Conservation (phyloP, 2,797 vertebrate species). For the Acrossocheilus fasciatus region DNA sequence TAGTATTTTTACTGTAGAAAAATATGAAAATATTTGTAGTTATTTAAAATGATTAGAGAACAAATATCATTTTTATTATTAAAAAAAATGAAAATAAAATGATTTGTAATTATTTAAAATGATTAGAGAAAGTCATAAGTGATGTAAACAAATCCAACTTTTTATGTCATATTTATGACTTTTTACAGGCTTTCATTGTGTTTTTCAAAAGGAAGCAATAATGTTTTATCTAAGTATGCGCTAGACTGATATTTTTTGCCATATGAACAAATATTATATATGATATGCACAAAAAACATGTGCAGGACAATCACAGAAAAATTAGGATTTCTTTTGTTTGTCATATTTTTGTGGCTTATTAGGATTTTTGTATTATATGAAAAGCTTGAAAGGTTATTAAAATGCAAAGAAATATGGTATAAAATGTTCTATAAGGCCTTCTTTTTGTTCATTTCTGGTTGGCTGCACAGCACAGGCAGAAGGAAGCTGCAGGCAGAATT, state of each 20-base stretch:
- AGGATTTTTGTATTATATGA: neutral
- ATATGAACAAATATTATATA: neutral
- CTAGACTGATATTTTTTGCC: neutral
- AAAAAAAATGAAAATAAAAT: no score
- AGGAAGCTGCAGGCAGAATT: constrained; percentile 10
- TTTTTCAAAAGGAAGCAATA: neutral
- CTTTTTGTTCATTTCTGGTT: neutral
- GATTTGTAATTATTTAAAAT: neutral
- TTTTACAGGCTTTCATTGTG: neutral
- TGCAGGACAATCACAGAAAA: neutral
- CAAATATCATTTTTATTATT: accelerated
- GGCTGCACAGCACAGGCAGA: neutral
- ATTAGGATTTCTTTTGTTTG: neutral
- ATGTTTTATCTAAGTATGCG: neutral
- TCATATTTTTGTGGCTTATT: neutral
- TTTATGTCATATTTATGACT: no score
- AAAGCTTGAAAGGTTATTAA: neutral
- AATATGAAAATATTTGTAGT: no score
- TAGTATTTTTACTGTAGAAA: neutral
- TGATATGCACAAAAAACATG: neutral
- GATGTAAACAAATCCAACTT: neutral
- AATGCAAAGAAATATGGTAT: neutral
- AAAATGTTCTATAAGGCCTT: neutral
- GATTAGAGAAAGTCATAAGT: neutral
- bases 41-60: neutral